Percentiles rank a stretch among this genome's conserved stretches.
Evolutionary conservation across 37 sponge, comb jelly and placozoan species (phyloP).

Genomic region (Geodia barretti): DNA sequence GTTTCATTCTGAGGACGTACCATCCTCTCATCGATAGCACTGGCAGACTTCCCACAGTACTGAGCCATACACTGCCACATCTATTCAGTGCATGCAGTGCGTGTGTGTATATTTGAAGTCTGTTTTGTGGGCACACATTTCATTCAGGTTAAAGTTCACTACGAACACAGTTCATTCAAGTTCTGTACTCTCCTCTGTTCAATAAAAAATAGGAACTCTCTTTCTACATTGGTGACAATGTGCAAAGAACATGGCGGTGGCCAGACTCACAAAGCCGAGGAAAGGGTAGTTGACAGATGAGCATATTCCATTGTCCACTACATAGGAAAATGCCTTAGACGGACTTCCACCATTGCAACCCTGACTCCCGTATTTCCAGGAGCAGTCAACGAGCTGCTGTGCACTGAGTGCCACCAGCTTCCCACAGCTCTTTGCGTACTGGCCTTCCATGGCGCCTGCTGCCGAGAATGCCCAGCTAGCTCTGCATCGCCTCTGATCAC

Average conservation of each 20-base stretch:
- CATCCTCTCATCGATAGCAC: not conserved
- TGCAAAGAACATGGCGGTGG: too few relatives aligned
- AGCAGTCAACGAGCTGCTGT: slow-evolving; percentile 96
- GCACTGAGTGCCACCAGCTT: slow-evolving; percentile 82
- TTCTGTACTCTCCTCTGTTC: too few relatives aligned
- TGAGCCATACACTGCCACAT: not conserved
- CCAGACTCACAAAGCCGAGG: slow-evolving; percentile 79
- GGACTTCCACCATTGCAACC: slow-evolving; percentile 87
- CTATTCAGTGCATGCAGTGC: too few relatives aligned
- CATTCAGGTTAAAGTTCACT: not conserved
- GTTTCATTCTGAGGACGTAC: not conserved
- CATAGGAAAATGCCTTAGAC: slow-evolving; percentile 80
- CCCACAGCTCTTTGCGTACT: slow-evolving; percentile 46
- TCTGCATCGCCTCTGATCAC: slow-evolving; percentile 86
- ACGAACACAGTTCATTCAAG: not conserved
- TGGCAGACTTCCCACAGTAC: not conserved
- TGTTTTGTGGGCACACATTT: too few relatives aligned
- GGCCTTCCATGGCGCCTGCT: slow-evolving; percentile 83
- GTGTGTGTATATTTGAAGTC: too few relatives aligned
- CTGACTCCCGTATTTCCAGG: slow-evolving; percentile 77
- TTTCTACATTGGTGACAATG: too few relatives aligned
- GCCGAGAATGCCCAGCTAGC: slow-evolving; percentile 92
- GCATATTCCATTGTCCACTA: slow-evolving; percentile 73
- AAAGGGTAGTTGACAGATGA: slow-evolving; percentile 80
- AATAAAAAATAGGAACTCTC: too few relatives aligned